Percentiles rank a stretch among this genome's conserved stretches.
Evolutionary conservation across 2,113 vertebrate genomes (phyloP).

Genomic region (Pleuronectes platessa): DNA sequence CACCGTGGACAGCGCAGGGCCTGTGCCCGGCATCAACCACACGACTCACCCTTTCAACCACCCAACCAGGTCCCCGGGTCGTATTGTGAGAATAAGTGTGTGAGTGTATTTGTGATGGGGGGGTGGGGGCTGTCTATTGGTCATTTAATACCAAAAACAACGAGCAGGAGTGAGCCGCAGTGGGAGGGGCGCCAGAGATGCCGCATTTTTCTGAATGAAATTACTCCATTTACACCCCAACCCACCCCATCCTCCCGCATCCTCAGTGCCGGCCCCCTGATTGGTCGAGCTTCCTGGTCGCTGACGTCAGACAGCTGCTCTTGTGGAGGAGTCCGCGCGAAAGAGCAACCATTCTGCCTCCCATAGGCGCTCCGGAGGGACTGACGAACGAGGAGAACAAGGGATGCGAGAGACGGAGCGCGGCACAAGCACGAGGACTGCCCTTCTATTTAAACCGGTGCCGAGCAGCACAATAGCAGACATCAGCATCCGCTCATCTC

Average conservation of each 20-base stretch:
- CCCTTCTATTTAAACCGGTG: neutral
- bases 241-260: conserved; percentile 23
- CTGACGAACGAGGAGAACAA: conserved; percentile 8
- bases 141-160: conserved; percentile 18
- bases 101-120: neutral
- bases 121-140: too few relatives aligned
- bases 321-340: conserved; percentile 65
- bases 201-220: conserved; percentile 90
- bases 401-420: conserved; percentile 15
- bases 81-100: neutral
- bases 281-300: conserved; percentile 68
- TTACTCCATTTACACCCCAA: conserved; percentile 66
- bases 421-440: neutral
- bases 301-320: conserved; percentile 80
- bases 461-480: conserved; percentile 2
- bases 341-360: conserved; percentile 68
- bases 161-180: conserved; percentile 78
- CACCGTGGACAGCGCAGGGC: conserved; percentile 77
- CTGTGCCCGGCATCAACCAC: neutral
- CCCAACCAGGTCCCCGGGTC: too few relatives aligned
- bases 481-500: neutral
- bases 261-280: conserved; percentile 40
- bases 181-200: conserved; percentile 82
- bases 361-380: conserved; percentile 42
- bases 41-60: neutral